Conservation (phyloP, 2,888 invertebrate species). For the Osmoderma eremita region DNA sequence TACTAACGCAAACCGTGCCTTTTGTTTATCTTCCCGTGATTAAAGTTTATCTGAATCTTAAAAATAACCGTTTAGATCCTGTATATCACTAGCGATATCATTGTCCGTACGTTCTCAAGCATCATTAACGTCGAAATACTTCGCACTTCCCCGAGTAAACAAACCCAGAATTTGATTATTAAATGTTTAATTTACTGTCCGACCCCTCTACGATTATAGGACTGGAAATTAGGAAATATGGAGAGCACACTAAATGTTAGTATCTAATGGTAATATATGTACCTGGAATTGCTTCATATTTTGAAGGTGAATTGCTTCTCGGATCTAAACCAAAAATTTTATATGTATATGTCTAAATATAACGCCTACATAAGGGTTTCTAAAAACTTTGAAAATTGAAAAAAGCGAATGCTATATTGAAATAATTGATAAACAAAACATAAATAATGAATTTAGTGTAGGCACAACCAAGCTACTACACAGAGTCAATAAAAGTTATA, state of each 20-base stretch:
- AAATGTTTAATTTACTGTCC: conserved; percentile 33
- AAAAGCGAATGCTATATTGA: too few species aligned
- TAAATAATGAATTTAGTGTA: too few species aligned
- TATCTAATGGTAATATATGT: neutral
- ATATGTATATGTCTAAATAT: neutral
- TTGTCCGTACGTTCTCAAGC: conserved; percentile 13
- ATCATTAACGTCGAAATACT: conserved; percentile 22
- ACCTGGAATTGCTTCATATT: conserved; percentile 13
- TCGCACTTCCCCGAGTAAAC: conserved; percentile 24
- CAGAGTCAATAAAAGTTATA: too few species aligned
- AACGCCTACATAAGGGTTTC: too few species aligned
- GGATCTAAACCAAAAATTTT: conserved; percentile 3
- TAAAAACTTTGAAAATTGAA: too few species aligned
- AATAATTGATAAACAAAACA: too few species aligned
- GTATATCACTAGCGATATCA: conserved; percentile 22
- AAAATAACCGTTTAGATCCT: conserved; percentile 19
- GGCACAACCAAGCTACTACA: too few species aligned
- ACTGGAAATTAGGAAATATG: neutral
- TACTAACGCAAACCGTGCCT: conserved; percentile 10
- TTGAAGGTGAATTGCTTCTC: neutral
- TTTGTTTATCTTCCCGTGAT: conserved; percentile 13
- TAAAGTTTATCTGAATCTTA: conserved; percentile 26
- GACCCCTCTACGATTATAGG: conserved; percentile 1
- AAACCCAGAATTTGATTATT: conserved; percentile 25
- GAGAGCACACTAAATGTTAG: too few species aligned